Evolutionary conservation across 2,113 vertebrate genomes (phyloP), one percentile per base, ranked within the genome.

Genomic region (Lasiurus cinereus): DNA sequence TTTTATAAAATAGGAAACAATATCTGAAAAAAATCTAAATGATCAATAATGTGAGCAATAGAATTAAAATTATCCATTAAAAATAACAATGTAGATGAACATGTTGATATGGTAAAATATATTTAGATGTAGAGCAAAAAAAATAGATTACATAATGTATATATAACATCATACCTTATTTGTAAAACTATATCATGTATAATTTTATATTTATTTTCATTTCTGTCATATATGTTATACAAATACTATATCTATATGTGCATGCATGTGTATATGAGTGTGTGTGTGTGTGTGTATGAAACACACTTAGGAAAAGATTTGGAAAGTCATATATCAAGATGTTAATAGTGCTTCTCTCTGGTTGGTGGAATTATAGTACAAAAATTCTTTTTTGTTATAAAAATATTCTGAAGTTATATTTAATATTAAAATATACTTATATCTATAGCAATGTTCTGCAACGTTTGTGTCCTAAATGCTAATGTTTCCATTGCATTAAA

Each of bases 371-470:
- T 88, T 87, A 62, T 14, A 64, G 10, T 16, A 74, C 74, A 56
- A 66, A 74, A 66, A 31, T 70, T 82, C 19, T 50, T 54, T 80
- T 69, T 72, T 46, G 31, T 56, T n/a, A 86, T 6, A 66, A 74
- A 83, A 36, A 88, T 93, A 90, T 84, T 50, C 76, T 79, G 15
- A 86, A 62, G 0, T 88, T 64, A 48, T 12, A 48, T n/a, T 54
- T 70, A 96, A 73, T 92, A 43, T 92, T 94, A 84, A 91, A 62
- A 33, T 79, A 56, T 43, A 70, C 90, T 77, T 95, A 39, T 90
- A 88, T 88, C 50, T 11, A 88, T 24, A 92, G 31, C 19, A 84
- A 24, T 88, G 2, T 92, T 96, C 27, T 83, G 9, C 31, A 92
- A 46, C n/a, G 19, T 36, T 91, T 86, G 9, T 87, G 91, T 93